phyloP scores from a whole-genome alignment of 2,888 invertebrate genomes.

The Abscondita cerata region DNA sequence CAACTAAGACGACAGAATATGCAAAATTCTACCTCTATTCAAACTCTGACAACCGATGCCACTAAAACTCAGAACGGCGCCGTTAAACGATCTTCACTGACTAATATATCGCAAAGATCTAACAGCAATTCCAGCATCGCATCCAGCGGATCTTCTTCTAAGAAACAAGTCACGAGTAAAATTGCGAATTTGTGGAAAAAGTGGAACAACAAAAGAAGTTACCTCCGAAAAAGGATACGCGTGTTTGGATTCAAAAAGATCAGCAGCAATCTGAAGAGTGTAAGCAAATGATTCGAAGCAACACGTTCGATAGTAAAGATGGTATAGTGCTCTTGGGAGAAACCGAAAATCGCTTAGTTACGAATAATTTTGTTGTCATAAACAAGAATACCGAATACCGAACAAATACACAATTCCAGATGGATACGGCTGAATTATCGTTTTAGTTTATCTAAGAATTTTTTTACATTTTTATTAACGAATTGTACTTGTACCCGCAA shows the following conservation, averaged over 20 bases:
- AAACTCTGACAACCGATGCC: slow-evolving; percentile 63
- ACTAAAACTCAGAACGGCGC: slow-evolving; percentile 34
- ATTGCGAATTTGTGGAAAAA: slow-evolving; percentile 82
- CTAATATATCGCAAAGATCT: slow-evolving; percentile 55
- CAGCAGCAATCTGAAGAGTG: slow-evolving; percentile 31
- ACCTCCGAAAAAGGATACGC: slow-evolving; percentile 59
- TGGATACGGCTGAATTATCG: slow-evolving; percentile 3
- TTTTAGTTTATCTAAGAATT: slow-evolving; percentile 7
- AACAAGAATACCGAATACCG: background rate
- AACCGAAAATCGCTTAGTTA: too few relatives aligned
- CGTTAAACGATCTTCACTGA: slow-evolving; percentile 38
- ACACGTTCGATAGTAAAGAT: slow-evolving; percentile 68
- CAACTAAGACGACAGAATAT: slow-evolving; percentile 48
- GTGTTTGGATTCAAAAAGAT: slow-evolving; percentile 51
- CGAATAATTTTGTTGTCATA: slow-evolving; percentile 40
- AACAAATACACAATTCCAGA: background rate
- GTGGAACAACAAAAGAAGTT: slow-evolving; percentile 73
- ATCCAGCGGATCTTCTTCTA: slow-evolving; percentile 57
- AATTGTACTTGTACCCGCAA: background rate
- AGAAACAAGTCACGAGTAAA: slow-evolving; percentile 76
- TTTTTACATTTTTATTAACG: background rate
- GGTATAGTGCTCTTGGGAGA: slow-evolving; percentile 42
- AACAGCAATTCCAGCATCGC: slow-evolving; percentile 69
- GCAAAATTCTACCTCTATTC: slow-evolving; percentile 63
- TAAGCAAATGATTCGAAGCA: slow-evolving; percentile 65